Evolutionary conservation across 1,140 invertebrate species (phyloP), one percentile per base, ranked within the genome.

Genomic region (Metaphire vulgaris): DNA sequence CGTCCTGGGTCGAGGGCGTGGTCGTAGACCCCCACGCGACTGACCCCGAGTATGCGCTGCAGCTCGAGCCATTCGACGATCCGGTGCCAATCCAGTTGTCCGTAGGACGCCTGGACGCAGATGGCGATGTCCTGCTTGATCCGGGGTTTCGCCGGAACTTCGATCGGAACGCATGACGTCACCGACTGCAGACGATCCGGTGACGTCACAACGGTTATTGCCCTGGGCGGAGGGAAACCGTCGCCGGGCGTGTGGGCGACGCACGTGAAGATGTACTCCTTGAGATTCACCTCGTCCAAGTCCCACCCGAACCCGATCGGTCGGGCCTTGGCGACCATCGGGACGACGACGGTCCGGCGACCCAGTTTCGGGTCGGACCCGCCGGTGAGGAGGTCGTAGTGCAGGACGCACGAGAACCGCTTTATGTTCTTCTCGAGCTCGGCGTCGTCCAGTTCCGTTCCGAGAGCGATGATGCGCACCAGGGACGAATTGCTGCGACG

Each of bases 1-100:
- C 2, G 30, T 69, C n/a, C 67, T 1, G 88, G 84, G 2, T 93
- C 92, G 41, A 95, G 87, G 0, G 94, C 94, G 83, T 95, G 91
- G 83, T 96, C 96, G 87, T 95, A 97, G 82, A 97, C 91, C 32
- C 92, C 93, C 82, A 96, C 94, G 83, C 94, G 93, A 65, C 89
- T 90, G 1, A 92, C 92, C 0, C 94, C 94, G 69, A 96, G 86
- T 28, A 96, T 85, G 6, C 89, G 88, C 82, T 96, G 92, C 69
- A 96, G 87, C 85, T 97, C 95, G 78, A 96, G 26, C 75, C 75
- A 76, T 26, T 26, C 67, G n/a, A 69, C 14, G 2, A 69, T 6
- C n/a, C 31, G 30, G n/a, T 69, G n/a, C 67, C 6, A 21, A 21
- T 56, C 41, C 21, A 56, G 41, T 56, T 56, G 41, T 12, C 41